Conservation (phyloP, 2,113 vertebrate genomes). For the Siniperca knerii region DNA sequence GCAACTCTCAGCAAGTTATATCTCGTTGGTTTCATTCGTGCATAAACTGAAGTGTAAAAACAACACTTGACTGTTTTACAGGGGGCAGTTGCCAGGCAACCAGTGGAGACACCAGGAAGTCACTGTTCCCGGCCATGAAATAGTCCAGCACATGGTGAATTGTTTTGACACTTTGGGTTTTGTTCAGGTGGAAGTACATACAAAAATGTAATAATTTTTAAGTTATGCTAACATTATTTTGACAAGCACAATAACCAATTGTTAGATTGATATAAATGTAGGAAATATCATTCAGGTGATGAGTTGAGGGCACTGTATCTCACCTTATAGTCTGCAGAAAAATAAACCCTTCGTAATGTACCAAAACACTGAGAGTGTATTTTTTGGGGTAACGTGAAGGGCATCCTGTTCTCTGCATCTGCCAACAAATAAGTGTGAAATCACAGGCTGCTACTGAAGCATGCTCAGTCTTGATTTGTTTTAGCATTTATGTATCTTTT, state of each 20-base stretch:
- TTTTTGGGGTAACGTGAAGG: slow-evolving; percentile 18
- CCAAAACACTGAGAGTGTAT: not conserved
- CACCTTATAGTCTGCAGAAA: not conserved
- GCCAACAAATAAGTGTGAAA: slow-evolving; percentile 44
- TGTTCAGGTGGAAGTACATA: too few species aligned
- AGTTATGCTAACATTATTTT: not conserved
- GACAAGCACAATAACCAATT: not conserved
- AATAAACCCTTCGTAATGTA: not conserved
- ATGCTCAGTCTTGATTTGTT: slow-evolving; percentile 16
- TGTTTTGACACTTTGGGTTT: too few species aligned
- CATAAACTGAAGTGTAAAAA: too few species aligned
- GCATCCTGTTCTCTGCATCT: slow-evolving; percentile 14
- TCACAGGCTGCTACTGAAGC: slow-evolving; percentile 2
- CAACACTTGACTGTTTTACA: too few species aligned
- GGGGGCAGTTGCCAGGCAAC: too few species aligned
- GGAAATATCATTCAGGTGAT: not conserved
- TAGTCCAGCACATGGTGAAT: too few species aligned
- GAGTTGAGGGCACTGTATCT: not conserved
- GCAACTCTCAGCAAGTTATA: too few species aligned
- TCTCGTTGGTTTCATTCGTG: too few species aligned
- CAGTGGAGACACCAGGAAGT: too few species aligned
- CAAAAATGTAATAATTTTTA: too few species aligned
- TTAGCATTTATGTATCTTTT: slow-evolving; percentile 7
- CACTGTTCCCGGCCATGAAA: too few species aligned
- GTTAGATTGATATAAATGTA: not conserved